Percentiles rank a stretch among this genome's conserved stretches.
Conservation (phyloP, 2,113 vertebrate species). For the Dendrocopos noguchii region DNA sequence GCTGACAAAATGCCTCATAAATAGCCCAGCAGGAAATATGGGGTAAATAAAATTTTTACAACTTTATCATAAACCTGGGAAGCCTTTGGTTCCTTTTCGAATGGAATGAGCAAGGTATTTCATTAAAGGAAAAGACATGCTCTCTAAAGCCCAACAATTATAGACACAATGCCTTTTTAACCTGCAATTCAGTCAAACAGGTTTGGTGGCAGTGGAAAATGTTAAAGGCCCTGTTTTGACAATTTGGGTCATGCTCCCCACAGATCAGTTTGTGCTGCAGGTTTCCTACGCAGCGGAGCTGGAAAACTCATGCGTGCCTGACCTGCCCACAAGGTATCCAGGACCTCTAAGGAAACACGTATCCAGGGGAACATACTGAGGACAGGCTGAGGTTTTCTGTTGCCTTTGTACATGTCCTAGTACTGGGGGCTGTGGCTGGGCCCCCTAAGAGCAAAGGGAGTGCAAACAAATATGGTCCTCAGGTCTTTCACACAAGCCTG, state of each 20-base stretch:
- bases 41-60: conserved; percentile 77
- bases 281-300: background rate
- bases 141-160: conserved; percentile 70
- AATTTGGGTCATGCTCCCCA: conserved; percentile 44
- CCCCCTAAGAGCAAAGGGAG: background rate
- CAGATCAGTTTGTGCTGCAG: conserved; percentile 12
- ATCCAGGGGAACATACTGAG: background rate
- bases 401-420: background rate
- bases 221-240: conserved; percentile 62
- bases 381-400: background rate
- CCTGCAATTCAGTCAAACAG: conserved; percentile 74
- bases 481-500: conserved; percentile 29
- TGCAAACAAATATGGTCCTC: conserved; percentile 11
- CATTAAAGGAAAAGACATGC: conserved; percentile 72
- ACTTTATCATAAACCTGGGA: conserved; percentile 76
- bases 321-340: background rate
- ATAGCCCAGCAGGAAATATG: conserved; percentile 79
- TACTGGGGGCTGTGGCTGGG: background rate
- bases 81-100: conserved; percentile 73
- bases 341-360: background rate
- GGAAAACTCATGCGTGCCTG: background rate
- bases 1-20: conserved; percentile 76
- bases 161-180: conserved; percentile 70
- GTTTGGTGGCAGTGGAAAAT: conserved; percentile 74
- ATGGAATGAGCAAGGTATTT: conserved; percentile 74